Conservation (phyloP, 2,113 vertebrate species). For the Petromus typicus region DNA sequence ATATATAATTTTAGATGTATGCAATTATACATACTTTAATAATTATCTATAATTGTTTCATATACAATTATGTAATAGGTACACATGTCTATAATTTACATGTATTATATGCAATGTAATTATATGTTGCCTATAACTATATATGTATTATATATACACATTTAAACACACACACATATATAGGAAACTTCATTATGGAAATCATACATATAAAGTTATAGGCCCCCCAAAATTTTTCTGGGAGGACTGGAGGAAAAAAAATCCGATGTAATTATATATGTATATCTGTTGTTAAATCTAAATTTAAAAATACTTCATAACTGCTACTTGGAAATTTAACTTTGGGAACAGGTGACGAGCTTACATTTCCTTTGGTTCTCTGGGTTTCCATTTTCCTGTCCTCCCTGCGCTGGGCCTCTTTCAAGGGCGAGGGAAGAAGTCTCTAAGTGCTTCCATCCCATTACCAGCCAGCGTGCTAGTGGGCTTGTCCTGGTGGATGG, state of each 20-base stretch:
- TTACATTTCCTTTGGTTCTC: not conserved
- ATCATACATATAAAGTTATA: not conserved
- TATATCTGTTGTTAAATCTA: constrained; percentile 42
- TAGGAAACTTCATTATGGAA: not conserved
- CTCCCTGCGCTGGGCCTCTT: not conserved
- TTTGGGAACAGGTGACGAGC: not conserved
- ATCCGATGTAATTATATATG: not conserved
- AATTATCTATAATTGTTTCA: not conserved
- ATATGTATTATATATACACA: not conserved
- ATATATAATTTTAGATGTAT: not conserved
- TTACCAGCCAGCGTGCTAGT: not conserved
- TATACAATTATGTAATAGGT: not conserved
- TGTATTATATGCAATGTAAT: not conserved
- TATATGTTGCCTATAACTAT: not conserved
- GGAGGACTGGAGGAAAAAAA: constrained; percentile 2
- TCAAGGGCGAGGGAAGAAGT: not conserved
- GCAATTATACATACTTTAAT: not conserved
- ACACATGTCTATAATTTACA: not conserved
- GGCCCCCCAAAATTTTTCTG: constrained; percentile 16
- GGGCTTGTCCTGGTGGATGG: not conserved
- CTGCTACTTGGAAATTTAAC: constrained; percentile 21
- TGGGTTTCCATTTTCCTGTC: not conserved
- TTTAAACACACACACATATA: not conserved
- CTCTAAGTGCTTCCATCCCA: not conserved
- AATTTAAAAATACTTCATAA: constrained; percentile 45